Base-by-base conservation (phyloP, 2,113 vertebrate species). In the Halichoerus grypus region DNA sequence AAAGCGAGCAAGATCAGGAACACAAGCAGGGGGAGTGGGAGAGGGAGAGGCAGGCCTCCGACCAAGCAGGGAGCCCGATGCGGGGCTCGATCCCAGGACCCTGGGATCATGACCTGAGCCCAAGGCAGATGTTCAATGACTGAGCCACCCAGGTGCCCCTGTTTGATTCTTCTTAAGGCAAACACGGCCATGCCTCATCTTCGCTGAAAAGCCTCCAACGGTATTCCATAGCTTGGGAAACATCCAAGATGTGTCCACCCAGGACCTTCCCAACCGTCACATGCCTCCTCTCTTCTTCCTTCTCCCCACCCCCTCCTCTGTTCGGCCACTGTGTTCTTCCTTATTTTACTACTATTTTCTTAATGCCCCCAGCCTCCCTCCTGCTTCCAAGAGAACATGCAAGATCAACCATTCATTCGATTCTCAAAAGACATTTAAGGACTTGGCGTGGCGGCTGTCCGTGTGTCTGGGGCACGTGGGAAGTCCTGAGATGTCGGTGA, bases 171-270 rank as follows among this genome's bases (percentile, higher is more conserved):
- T 8, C 16, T 28, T 59, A 1, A 42, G 10, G 39, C 22, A 79
- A 7, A 61, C 10, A 49, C 0, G 2, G 22, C 19, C 7, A 0
- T 0, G 14, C 4, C 59, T 85, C 49, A 0, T 28, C 28, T 26
- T 53, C 18, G 3, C 26, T 2, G 22, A 22, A 71, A 49, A 53
- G 9, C 14, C 19, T 14, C 7, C 55, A 12, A 12, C 2, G 24
- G 36, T 10, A 11, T 53, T 13, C 28, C 49, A 19, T 1, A 5
- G 10, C 51, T 59, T 4, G 4, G 82, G 69, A 42, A 36, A 88
- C 3, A 7, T 15, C 22, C 22, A 7, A 55, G 31, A 24, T 0
- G 1, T 2, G 1, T 31, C 85, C 31, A 12, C 26, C 13, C 5
- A 13, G 15, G 19, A 6, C 31, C 51, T 22, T 10, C 16, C 14